phyloP scores from a whole-genome alignment of 2,113 vertebrate genomes.

The Petrocephalus zakoni region DNA sequence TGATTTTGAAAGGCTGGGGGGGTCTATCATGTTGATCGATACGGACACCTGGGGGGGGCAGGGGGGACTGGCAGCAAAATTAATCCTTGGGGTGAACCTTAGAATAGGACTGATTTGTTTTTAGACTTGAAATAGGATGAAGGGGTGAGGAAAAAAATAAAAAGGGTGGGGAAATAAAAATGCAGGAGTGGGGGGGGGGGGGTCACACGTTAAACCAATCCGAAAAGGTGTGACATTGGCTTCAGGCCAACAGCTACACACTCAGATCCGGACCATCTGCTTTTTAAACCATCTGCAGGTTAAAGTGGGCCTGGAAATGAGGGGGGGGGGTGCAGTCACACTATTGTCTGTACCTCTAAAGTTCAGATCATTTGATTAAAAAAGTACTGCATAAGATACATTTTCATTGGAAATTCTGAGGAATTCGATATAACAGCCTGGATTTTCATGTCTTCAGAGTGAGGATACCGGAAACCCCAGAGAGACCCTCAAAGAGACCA shows the following conservation, averaged over 20 bases:
- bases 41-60: not conserved
- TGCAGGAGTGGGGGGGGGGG: too few relatives aligned
- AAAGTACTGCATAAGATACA: not conserved
- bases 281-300: not conserved
- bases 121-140: not conserved
- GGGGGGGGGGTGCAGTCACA: not conserved
- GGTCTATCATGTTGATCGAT: not conserved
- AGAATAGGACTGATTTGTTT: not conserved
- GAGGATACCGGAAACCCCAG: not conserved
- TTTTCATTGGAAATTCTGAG: not conserved
- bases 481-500: not conserved
- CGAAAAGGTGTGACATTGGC: conserved; percentile 51
- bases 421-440: not conserved
- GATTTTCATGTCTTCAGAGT: not conserved
- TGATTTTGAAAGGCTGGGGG: not conserved
- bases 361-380: not conserved
- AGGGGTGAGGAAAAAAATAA: conserved; percentile 3
- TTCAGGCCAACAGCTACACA: conserved; percentile 46
- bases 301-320: not conserved
- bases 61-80: not conserved
- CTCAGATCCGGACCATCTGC: conserved; percentile 6
- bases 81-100: not conserved
- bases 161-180: not conserved
- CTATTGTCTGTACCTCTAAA: not conserved
- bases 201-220: not conserved